Conservation (phyloP, 53 echinoderm and acorn worm genomes). For the Paracentrotus lividus region DNA sequence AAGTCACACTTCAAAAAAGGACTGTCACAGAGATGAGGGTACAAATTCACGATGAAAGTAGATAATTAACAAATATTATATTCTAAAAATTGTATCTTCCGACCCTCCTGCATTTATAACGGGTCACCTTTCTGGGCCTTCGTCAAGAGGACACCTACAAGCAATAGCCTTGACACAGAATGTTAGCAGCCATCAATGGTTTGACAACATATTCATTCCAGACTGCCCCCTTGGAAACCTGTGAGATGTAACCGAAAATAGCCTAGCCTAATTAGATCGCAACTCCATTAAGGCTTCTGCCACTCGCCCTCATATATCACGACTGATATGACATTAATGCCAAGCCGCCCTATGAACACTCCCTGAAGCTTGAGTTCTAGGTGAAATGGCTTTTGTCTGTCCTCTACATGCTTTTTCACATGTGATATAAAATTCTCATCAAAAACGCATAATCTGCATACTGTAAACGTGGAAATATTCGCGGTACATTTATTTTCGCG, state of each 20-base stretch:
- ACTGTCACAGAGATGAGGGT: too few relatives aligned
- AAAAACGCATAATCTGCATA: too few relatives aligned
- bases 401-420: too few relatives aligned
- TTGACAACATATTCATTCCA: conserved; percentile 36
- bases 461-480: too few relatives aligned
- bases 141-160: conserved; percentile 7
- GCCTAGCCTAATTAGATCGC: conserved; percentile 53
- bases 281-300: conserved; percentile 54
- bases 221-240: conserved; percentile 43
- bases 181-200: not conserved
- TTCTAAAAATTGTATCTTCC: not conserved
- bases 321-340: not conserved
- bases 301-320: conserved; percentile 53
- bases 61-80: too few relatives aligned
- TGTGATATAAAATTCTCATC: too few relatives aligned
- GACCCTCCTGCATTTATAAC: not conserved
- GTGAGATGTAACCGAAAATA: conserved; percentile 55
- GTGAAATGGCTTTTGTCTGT: too few relatives aligned
- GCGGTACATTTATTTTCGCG: too few relatives aligned
- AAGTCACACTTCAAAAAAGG: too few relatives aligned
- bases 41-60: too few relatives aligned
- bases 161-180: conserved; percentile 26
- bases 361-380: too few relatives aligned
- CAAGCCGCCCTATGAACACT: not conserved
- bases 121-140: not conserved